Percentiles rank a stretch among this genome's conserved stretches.
These are phyloP conservation scores for Formica selysi DNA, from an alignment of 1,140 invertebrate genomes.

Conservation along the genomic window DNA sequence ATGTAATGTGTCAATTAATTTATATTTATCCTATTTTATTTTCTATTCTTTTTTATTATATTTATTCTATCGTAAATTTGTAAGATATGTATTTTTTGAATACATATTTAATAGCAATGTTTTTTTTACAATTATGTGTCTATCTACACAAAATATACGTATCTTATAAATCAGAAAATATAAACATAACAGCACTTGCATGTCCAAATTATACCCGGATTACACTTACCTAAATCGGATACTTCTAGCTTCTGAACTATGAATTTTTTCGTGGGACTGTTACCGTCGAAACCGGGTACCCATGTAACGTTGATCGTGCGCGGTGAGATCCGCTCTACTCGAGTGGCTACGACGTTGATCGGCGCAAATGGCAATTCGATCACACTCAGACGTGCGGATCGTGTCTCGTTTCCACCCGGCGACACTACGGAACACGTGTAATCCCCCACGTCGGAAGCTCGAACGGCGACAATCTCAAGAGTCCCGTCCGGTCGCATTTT, in stretches of 20 bases:
- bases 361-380: slow-evolving; percentile 98
- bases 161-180: not conserved
- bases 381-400: slow-evolving; percentile 93
- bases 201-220: not conserved
- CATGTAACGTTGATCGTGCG: slow-evolving; percentile 95
- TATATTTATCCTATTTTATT: not conserved
- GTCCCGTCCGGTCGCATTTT: slow-evolving; percentile 92
- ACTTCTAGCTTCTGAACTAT: slow-evolving; percentile 97
- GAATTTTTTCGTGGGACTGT: slow-evolving; percentile 97
- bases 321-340: slow-evolving; percentile 87
- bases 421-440: slow-evolving; percentile 94
- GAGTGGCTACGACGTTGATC: slow-evolving; percentile 92
- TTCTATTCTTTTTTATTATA: too few species aligned
- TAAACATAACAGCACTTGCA: not conserved
- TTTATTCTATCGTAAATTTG: not conserved
- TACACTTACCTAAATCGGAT: slow-evolving; percentile 91
- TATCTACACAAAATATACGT: not conserved
- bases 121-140: not conserved
- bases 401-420: slow-evolving; percentile 96
- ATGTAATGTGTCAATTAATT: not conserved
- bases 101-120: not conserved
- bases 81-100: not conserved
- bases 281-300: slow-evolving; percentile 98
- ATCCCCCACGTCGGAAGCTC: slow-evolving; percentile 93
- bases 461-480: slow-evolving; percentile 92